These are phyloP conservation scores for Dromaius novaehollandiae DNA, from an alignment of 2,113 vertebrate genomes.

Conservation along the genomic window DNA sequence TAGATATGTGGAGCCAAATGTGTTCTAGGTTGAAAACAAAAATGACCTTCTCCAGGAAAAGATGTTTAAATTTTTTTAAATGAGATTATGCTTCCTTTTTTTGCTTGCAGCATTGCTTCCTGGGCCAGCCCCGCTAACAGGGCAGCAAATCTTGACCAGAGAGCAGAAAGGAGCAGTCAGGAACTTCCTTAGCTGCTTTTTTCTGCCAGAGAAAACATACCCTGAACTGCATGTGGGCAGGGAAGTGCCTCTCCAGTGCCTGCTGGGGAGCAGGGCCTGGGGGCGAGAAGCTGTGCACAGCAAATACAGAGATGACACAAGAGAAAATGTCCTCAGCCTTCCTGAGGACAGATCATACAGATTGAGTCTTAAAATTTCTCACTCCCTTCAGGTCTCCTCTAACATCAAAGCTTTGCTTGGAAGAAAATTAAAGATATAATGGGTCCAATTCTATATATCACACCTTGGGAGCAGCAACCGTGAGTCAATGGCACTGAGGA, in stretches of 20 bases:
- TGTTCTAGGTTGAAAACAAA: neutral
- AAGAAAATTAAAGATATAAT: neutral
- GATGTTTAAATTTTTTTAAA: neutral
- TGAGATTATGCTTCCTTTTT: neutral
- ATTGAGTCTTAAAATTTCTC: neutral
- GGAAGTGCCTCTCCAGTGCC: neutral
- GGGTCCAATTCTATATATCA: neutral
- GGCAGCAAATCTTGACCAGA: neutral
- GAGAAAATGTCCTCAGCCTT: neutral
- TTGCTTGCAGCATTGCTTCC: neutral
- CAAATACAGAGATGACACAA: neutral
- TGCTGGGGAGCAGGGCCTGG: neutral
- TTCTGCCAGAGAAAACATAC: neutral
- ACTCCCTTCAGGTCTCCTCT: neutral
- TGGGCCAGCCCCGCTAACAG: neutral
- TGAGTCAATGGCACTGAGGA: rapidly evolving
- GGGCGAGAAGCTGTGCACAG: neutral
- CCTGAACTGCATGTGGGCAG: neutral
- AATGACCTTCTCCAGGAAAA: neutral
- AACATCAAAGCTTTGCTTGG: neutral
- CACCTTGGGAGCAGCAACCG: neutral
- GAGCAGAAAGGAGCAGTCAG: neutral
- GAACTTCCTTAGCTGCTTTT: neutral
- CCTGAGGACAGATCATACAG: neutral
- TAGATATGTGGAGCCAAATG: rapidly evolving